Evolutionary conservation across 2,888 invertebrate species (phyloP).

Genomic region (Amphiduros pacificus): DNA sequence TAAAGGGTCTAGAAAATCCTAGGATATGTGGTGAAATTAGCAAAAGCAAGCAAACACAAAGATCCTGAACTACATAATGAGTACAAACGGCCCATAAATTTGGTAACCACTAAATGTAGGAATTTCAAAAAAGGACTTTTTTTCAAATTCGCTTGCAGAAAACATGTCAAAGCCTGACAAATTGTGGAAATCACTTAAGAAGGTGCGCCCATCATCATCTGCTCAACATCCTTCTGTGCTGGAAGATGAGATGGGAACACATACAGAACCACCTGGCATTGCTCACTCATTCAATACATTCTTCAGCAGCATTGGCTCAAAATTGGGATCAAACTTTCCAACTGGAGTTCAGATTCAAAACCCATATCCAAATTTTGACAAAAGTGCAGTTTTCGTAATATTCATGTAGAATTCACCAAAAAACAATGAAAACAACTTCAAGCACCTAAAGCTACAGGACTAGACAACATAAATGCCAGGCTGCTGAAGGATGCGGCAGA

Average conservation of each 20-base stretch:
- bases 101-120: no score
- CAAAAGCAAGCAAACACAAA: no score
- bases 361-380: not conserved
- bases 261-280: not conserved
- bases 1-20: no score
- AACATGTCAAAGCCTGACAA: not conserved
- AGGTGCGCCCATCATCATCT: not conserved
- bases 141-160: no score
- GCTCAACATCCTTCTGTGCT: not conserved
- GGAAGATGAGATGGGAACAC: not conserved
- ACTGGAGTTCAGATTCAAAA: not conserved
- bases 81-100: no score
- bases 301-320: not conserved
- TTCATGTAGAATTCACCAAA: not conserved
- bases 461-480: not conserved
- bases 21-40: no score
- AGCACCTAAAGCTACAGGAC: not conserved
- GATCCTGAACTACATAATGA: no score
- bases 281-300: not conserved
- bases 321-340: not conserved
- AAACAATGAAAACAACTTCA: not conserved
- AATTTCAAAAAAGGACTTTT: no score
- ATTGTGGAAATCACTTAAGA: conserved; percentile 1
- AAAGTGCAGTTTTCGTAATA: not conserved
- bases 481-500: not conserved